Conservation (phyloP, 2,113 vertebrate genomes). For the Ellobius talpinus region DNA sequence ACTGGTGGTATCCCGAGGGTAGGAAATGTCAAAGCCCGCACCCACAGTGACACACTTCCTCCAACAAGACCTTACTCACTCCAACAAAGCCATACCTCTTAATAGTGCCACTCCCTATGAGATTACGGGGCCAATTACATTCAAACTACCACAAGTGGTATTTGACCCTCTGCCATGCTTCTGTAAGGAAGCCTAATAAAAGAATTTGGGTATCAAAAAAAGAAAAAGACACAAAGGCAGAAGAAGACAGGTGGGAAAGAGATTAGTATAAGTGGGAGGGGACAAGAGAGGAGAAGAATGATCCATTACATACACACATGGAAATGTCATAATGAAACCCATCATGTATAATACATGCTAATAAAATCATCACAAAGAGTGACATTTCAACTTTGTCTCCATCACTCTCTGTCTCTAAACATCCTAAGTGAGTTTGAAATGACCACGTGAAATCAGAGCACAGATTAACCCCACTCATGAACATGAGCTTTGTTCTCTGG, state of each 20-base stretch:
- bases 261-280: neutral
- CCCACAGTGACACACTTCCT: neutral
- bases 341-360: neutral
- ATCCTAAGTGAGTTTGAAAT: slow-evolving; percentile 8
- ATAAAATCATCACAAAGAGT: neutral
- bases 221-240: neutral
- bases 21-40: neutral
- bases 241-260: neutral
- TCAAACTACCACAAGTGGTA: neutral
- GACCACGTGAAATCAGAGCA: neutral
- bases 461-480: neutral
- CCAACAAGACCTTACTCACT: neutral
- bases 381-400: neutral
- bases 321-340: neutral
- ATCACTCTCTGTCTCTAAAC: neutral
- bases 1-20: neutral
- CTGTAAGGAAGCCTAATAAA: neutral
- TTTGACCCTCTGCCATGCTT: neutral
- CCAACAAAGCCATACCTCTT: neutral
- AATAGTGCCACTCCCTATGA: neutral
- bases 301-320: neutral
- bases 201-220: neutral
- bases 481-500: neutral
- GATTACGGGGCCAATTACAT: neutral
- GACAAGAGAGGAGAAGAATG: neutral